These are phyloP conservation scores for Macropis europaea DNA, from an alignment of 2,888 invertebrate genomes.

Conservation along the genomic window DNA sequence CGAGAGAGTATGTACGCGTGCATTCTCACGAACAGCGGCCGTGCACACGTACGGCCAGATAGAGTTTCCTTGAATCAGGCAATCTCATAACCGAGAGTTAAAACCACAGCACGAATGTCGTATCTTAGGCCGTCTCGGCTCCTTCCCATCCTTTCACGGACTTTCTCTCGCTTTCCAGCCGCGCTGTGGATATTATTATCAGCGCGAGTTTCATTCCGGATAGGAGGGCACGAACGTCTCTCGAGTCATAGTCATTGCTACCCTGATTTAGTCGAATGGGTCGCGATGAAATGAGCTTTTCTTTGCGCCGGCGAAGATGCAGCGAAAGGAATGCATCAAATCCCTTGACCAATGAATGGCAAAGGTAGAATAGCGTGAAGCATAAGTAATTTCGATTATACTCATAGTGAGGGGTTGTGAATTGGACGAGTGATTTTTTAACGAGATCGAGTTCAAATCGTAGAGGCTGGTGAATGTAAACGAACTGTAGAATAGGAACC, in stretches of 20 bases:
- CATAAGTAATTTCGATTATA: no score
- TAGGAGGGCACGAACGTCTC: conserved; percentile 1
- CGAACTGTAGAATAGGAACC: no score
- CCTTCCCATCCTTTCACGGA: conserved; percentile 43
- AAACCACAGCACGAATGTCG: conserved; percentile 79
- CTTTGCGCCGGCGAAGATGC: no score
- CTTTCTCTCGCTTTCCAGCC: conserved; percentile 54
- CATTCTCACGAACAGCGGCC: conserved; percentile 19
- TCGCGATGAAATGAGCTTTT: no score
- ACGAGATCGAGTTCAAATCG: no score
- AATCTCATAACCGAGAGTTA: conserved; percentile 79
- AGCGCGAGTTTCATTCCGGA: conserved; percentile 72
- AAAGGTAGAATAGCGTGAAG: no score
- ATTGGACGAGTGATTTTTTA: no score
- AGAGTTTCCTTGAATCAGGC: conserved; percentile 71
- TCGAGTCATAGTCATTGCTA: not conserved
- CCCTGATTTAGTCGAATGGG: no score
- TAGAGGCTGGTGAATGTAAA: no score
- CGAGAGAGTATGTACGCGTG: conserved; percentile 34
- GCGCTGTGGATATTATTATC: conserved; percentile 77
- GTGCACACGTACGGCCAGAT: conserved; percentile 38
- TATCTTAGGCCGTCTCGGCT: conserved; percentile 71
- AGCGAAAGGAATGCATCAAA: no score
- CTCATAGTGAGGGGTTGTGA: no score
- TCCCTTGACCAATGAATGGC: no score